Evolutionary conservation across 2,888 invertebrate species (phyloP), one percentile per base, ranked within the genome.

Genomic region (Scelioninae gen. 1): DNA sequence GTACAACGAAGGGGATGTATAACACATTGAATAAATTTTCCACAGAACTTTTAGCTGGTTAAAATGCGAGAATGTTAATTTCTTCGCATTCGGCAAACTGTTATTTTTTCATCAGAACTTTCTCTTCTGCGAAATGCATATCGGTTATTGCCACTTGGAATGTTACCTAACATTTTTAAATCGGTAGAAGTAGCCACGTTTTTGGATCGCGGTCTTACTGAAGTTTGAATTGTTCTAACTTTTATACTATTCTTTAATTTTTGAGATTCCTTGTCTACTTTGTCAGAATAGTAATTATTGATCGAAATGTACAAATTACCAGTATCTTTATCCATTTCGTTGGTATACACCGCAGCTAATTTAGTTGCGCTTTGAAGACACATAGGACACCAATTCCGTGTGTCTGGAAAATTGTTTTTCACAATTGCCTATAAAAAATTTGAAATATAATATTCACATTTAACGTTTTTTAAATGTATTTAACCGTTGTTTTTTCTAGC

Each of bases 141-240:
- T 31, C 11, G 76, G 23, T 47, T 11, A 7, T 45, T 51, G 7
- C 49, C 51, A 13, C 40, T 62, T 16, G 23, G 9, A n/a, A 10
- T 29, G 16, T 32, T 23, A 56, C 34, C 10, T 4, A n/a, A 11
- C 1, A 63, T 16, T 55, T 65, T 47, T 29, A 43, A 15, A 23
- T 82, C 75, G 11, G 55, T 66, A 5, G 29, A 34, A 7, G 76
- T 82, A 0, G 58, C 9, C 32, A 23, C 72, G 9, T 65, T 40
- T 53, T 58, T 63, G 29, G 34, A 60, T 10, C 60, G 65, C 7
- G 60, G 56, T 40, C 65, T 65, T 4, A 72, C 76, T 0, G 76
- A 82, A 5, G 76, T 82, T 62, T 82, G 75, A 5, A 82, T 76
- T 7, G 76, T 82, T 66, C 82, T 63, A n/a, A 66, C 34, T 40